These are phyloP conservation scores for Drosophila lacertosa DNA, from an alignment of 1,140 invertebrate genomes.

Conservation along the genomic window DNA sequence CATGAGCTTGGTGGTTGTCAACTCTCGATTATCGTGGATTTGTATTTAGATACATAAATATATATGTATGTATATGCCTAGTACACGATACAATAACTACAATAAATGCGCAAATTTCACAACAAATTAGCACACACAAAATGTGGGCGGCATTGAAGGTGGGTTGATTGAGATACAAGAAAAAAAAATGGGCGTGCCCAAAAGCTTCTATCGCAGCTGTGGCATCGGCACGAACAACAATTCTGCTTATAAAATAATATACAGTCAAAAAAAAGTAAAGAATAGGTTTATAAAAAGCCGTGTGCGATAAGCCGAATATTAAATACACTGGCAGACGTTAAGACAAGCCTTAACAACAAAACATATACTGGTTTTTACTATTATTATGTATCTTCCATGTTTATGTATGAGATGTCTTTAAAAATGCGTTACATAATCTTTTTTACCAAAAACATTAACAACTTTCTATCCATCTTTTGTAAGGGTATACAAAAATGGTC, in stretches of 20 bases:
- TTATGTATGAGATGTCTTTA: too few relatives aligned
- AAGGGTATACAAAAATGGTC: conserved; percentile 11
- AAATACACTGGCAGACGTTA: neutral
- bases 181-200: conserved; percentile 25
- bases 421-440: too few relatives aligned
- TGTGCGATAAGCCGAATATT: neutral
- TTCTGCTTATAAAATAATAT: conserved; percentile 17
- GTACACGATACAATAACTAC: conserved; percentile 32
- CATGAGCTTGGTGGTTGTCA: too few relatives aligned
- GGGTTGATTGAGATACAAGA: conserved; percentile 2
- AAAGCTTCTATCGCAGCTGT: conserved; percentile 52
- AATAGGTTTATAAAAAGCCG: too few relatives aligned
- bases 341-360: too few relatives aligned
- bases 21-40: neutral
- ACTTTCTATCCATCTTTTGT: too few relatives aligned
- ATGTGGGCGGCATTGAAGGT: conserved; percentile 19
- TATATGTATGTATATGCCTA: neutral
- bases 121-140: conserved; percentile 58
- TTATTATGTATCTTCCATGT: too few relatives aligned
- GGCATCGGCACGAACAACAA: conserved; percentile 36
- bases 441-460: too few relatives aligned
- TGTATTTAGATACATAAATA: neutral
- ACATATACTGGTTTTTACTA: too few relatives aligned
- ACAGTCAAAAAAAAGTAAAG: conserved; percentile 14
- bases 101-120: conserved; percentile 67